These are phyloP conservation scores for Indri indri DNA, from an alignment of 2,113 vertebrate genomes.

Conservation along the genomic window DNA sequence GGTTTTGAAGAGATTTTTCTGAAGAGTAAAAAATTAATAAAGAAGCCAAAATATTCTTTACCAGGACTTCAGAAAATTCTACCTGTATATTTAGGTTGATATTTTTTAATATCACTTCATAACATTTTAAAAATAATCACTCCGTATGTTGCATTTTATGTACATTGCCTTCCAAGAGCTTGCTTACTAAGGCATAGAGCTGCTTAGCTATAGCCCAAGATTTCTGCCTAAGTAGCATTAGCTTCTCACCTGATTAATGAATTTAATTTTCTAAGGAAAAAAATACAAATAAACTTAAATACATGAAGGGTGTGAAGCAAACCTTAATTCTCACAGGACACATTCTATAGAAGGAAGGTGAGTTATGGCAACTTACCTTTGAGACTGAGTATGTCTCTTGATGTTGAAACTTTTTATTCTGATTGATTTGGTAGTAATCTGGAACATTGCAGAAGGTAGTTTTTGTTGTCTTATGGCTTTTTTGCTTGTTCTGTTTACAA, in stretches of 20 bases:
- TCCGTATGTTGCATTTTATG: neutral
- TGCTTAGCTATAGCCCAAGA: neutral
- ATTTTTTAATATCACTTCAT: neutral
- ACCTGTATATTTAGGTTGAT: neutral
- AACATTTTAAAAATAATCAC: neutral
- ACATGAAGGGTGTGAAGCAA: neutral
- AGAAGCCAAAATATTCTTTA: neutral
- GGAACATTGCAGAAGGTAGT: neutral
- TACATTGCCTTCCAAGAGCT: neutral
- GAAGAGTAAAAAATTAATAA: neutral
- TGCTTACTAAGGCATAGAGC: neutral
- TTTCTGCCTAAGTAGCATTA: neutral
- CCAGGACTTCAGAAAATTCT: neutral
- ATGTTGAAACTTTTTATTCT: neutral
- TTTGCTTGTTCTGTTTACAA: neutral
- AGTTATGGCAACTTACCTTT: neutral
- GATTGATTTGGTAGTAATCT: neutral
- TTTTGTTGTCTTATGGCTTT: neutral
- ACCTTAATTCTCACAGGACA: neutral
- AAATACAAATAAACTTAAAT: neutral
- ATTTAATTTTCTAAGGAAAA: neutral
- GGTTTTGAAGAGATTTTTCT: neutral
- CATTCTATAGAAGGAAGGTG: neutral
- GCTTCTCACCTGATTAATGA: neutral
- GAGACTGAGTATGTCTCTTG: neutral